Conservation (phyloP, 2,797 vertebrate genomes). For the Galago senegalensis region DNA sequence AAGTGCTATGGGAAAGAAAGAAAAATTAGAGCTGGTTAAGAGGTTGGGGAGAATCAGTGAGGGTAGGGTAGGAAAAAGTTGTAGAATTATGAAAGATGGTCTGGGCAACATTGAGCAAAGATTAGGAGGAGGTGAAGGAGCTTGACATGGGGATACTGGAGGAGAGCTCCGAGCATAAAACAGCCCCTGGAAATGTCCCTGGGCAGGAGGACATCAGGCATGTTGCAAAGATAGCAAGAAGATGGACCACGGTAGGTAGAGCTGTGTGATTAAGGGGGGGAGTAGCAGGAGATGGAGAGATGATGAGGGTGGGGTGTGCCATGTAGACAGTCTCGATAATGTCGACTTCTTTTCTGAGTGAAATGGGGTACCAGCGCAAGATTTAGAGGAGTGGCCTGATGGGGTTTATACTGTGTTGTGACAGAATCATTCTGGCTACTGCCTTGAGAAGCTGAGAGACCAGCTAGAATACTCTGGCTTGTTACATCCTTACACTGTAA, state of each 20-base stretch:
- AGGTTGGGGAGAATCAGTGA: background rate
- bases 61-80: background rate
- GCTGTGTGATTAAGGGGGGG: too few species aligned
- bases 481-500: background rate
- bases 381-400: background rate
- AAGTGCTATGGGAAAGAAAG: background rate
- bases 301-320: too few species aligned
- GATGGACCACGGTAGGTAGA: background rate
- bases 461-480: background rate
- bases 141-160: background rate
- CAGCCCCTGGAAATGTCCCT: background rate
- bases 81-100: background rate
- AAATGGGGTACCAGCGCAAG: background rate
- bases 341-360: background rate
- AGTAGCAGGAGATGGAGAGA: background rate
- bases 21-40: background rate
- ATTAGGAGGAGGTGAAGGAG: background rate
- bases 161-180: background rate
- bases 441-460: background rate
- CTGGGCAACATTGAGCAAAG: background rate
- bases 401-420: background rate
- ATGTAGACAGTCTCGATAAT: background rate
- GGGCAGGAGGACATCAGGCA: background rate
- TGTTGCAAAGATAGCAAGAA: background rate
- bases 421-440: background rate